A percentile compares a stretch with the other conserved stretches of the same genome.
phyloP scores from a whole-genome alignment of 2,797 vertebrate species.

The Tenualosa ilisha region DNA sequence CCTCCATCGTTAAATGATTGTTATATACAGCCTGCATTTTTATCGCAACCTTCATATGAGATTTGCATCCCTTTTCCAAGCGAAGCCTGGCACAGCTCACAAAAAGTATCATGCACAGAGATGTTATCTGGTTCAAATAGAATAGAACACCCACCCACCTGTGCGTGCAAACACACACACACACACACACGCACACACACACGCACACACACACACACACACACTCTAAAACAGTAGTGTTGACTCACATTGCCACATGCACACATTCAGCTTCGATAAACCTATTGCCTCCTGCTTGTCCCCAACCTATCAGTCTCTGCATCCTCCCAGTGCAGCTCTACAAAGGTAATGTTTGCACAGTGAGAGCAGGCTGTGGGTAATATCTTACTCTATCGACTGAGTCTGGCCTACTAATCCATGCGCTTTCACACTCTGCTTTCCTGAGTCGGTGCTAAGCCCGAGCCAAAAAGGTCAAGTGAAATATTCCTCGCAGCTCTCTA shows the following conservation, averaged over 20 bases:
- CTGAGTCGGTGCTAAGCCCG: not conserved
- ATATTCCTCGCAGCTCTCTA: not conserved
- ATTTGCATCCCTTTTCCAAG: no score
- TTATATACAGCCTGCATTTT: not conserved
- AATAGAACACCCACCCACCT: no score
- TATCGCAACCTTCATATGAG: not conserved
- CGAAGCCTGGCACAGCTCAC: not conserved
- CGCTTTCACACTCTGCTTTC: not conserved
- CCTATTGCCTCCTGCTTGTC: not conserved
- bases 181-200: no score
- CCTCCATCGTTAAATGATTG: not conserved
- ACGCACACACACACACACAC: no score
- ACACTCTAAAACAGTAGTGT: not conserved
- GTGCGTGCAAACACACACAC: no score
- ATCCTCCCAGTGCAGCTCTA: not conserved
- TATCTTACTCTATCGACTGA: not conserved
- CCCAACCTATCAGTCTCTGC: not conserved
- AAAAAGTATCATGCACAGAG: not conserved
- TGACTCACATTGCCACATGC: not conserved
- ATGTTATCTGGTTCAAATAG: no score
- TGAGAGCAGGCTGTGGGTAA: not conserved
- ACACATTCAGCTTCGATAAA: not conserved
- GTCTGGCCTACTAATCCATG: not conserved
- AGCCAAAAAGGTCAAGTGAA: not conserved
- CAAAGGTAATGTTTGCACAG: not conserved